Evolutionary conservation across 2,113 vertebrate species (phyloP).

Genomic region (Petaurus breviceps): DNA sequence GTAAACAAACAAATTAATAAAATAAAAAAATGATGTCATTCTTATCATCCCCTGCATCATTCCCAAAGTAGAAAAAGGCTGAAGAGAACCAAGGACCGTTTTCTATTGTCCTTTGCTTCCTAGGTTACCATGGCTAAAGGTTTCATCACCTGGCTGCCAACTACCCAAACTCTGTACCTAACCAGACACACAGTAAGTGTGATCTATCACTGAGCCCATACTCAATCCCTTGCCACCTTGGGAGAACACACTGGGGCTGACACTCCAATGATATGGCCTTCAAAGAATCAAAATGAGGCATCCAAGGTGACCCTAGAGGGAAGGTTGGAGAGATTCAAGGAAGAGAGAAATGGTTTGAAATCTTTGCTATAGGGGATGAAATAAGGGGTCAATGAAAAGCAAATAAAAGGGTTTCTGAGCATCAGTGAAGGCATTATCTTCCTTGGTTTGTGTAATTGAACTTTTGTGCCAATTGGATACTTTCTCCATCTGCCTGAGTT

Average conservation of each 20-base stretch:
- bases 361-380: background rate
- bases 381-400: background rate
- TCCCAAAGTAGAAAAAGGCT: background rate
- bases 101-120: background rate
- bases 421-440: background rate
- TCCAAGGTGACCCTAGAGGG: background rate
- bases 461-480: background rate
- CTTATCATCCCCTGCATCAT: background rate
- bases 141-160: background rate
- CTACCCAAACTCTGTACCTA: background rate
- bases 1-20: too few species aligned
- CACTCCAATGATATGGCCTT: background rate
- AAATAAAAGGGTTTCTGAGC: background rate
- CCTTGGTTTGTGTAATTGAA: background rate
- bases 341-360: background rate
- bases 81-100: background rate
- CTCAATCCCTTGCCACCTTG: background rate
- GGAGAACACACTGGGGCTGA: background rate
- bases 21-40: background rate
- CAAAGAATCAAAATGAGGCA: background rate
- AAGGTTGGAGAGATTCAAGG: background rate
- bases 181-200: background rate
- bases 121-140: background rate
- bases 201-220: background rate
- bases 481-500: background rate